phyloP scores from a whole-genome alignment of 2,888 invertebrate genomes.

The Stenotaenia linearis region DNA sequence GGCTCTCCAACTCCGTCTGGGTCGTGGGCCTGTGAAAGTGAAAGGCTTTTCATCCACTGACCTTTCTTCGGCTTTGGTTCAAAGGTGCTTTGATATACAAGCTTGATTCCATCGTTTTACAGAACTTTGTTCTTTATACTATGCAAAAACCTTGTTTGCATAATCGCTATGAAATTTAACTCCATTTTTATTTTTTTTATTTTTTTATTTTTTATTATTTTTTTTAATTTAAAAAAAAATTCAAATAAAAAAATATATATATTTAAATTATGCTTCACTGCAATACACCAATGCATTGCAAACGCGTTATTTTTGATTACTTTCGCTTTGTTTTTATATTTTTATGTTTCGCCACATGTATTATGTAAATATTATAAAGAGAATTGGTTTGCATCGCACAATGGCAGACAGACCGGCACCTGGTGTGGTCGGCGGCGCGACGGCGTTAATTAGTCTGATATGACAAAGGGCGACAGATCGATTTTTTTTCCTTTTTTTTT shows the following conservation, averaged over 20 bases:
- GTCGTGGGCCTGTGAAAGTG: background rate
- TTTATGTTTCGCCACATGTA: background rate
- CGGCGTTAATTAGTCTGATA: conserved; percentile 13
- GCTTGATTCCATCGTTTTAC: background rate
- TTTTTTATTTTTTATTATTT: background rate
- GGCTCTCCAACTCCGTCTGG: background rate
- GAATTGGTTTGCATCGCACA: background rate
- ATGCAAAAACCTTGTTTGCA: background rate
- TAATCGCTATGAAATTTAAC: background rate
- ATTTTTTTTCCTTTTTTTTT: background rate
- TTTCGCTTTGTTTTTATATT: background rate
- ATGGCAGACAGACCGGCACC: conserved; percentile 10
- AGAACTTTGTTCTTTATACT: background rate
- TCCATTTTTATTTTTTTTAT: background rate
- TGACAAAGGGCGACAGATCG: background rate
- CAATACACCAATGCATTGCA: background rate
- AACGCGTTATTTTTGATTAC: background rate
- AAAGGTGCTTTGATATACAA: background rate
- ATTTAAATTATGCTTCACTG: background rate
- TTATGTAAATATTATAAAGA: background rate
- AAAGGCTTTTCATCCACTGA: background rate
- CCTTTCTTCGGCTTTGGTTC: background rate
- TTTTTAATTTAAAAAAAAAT: background rate
- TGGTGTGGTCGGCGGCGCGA: background rate
- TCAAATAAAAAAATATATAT: background rate